phyloP scores from a whole-genome alignment of 2,888 invertebrate genomes.

The Dioctria rufipes region DNA sequence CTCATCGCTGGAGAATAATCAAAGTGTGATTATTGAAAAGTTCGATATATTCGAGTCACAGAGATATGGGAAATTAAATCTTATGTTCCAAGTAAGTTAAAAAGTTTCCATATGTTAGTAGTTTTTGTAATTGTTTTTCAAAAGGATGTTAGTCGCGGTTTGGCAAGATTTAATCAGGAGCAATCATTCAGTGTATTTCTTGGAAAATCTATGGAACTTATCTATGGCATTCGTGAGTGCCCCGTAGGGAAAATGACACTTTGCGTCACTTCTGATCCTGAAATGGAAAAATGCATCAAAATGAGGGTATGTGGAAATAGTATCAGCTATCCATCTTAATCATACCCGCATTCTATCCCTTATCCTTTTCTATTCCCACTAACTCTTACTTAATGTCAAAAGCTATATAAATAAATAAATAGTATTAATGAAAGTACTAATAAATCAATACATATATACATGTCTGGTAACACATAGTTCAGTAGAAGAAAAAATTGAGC shows the following conservation, averaged over 20 bases:
- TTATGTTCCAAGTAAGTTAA: conserved; percentile 81
- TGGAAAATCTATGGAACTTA: conserved; percentile 78
- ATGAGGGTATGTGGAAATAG: conserved; percentile 77
- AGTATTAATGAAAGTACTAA: no score
- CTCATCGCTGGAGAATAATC: conserved; percentile 60
- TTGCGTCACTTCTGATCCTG: conserved; percentile 92
- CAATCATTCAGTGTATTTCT: conserved; percentile 85
- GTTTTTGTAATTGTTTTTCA: conserved; percentile 65
- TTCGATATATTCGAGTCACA: conserved; percentile 84
- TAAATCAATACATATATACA: no score
- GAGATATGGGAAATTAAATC: conserved; percentile 80
- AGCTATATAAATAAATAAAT: no score
- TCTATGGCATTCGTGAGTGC: conserved; percentile 84
- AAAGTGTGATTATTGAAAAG: conserved; percentile 71
- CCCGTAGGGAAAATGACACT: conserved; percentile 88
- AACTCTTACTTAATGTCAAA: no score
- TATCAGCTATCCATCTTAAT: no score
- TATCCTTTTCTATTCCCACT: no score
- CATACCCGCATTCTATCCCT: no score
- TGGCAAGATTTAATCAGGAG: conserved; percentile 79
- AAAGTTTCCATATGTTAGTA: no score
- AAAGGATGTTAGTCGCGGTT: conserved; percentile 80
- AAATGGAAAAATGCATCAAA: conserved; percentile 91
- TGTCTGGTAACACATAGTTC: no score
- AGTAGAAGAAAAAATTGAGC: no score